A percentile compares a stretch with the other conserved stretches of the same genome.
Conservation (phyloP, 2,797 vertebrate species). For the Myotis findleyi region DNA sequence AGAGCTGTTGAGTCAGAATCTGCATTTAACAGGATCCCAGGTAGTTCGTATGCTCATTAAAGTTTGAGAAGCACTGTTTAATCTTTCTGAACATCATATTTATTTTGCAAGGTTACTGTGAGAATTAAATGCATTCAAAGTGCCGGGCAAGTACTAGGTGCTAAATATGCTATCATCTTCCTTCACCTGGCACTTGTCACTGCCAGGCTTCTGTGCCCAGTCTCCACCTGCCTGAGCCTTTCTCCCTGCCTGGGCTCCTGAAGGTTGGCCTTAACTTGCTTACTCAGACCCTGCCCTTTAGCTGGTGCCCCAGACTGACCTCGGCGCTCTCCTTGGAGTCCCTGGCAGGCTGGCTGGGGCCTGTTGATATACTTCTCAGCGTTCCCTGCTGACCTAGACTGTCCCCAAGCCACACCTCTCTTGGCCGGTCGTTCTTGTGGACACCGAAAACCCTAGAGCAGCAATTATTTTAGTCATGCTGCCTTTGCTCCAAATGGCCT, state of each 20-base stretch:
- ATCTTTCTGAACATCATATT: not conserved
- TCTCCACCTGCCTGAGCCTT: not conserved
- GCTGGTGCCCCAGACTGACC: not conserved
- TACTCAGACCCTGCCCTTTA: conserved; percentile 17
- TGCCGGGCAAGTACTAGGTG: not conserved
- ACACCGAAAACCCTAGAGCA: conserved; percentile 23
- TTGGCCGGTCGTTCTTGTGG: conserved; percentile 37
- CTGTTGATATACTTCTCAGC: not conserved
- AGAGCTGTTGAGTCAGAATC: not conserved
- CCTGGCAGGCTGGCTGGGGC: not conserved
- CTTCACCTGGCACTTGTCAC: not conserved
- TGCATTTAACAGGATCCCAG: not conserved
- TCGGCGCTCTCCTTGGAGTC: conserved; percentile 35
- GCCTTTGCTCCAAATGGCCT: conserved; percentile 61
- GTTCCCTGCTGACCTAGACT: not conserved
- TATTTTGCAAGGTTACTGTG: not conserved
- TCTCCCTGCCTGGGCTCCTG: conserved; percentile 5
- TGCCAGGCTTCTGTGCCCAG: not conserved
- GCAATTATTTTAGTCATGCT: conserved; percentile 45
- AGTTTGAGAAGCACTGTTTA: not conserved
- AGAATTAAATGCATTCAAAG: not conserved
- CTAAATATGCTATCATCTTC: not conserved
- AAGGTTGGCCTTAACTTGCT: conserved; percentile 63
- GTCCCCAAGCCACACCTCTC: conserved; percentile 8
- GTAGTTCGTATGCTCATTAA: not conserved